Conservation (phyloP, 2,888 invertebrate species). For the Syritta pipiens region DNA sequence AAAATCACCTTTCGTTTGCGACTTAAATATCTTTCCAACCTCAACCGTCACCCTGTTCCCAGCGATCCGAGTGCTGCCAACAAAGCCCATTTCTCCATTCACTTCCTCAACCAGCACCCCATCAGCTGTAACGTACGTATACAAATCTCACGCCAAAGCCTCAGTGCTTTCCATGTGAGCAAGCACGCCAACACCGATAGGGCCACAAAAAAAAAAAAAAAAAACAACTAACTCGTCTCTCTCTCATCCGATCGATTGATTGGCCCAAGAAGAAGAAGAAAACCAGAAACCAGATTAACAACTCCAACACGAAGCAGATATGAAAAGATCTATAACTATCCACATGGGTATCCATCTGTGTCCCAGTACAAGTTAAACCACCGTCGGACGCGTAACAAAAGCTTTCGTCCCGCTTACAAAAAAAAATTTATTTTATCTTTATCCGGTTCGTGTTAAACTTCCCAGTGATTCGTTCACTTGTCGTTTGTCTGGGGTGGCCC, state of each 20-base stretch:
- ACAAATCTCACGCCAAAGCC: neutral
- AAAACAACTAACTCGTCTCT: slow-evolving; percentile 4
- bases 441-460: neutral
- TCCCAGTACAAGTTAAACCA: slow-evolving; percentile 46
- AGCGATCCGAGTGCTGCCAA: too few relatives aligned
- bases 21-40: too few relatives aligned
- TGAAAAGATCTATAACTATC: slow-evolving; percentile 42
- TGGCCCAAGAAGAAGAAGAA: slow-evolving; percentile 28
- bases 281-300: slow-evolving; percentile 53
- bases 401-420: neutral
- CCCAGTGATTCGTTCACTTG: neutral
- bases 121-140: neutral
- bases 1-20: too few relatives aligned
- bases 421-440: too few relatives aligned
- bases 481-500: neutral
- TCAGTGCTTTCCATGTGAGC: slow-evolving; percentile 7
- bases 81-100: neutral
- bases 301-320: slow-evolving; percentile 19
- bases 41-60: too few relatives aligned
- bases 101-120: too few relatives aligned
- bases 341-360: slow-evolving; percentile 7
- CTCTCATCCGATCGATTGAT: slow-evolving; percentile 11
- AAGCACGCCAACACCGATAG: neutral
- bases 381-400: slow-evolving; percentile 20
- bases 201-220: slow-evolving; percentile 9